Evolutionary conservation across 2,888 invertebrate species (phyloP), one percentile per base, ranked within the genome.

Genomic region (Prenolepis imparis): DNA sequence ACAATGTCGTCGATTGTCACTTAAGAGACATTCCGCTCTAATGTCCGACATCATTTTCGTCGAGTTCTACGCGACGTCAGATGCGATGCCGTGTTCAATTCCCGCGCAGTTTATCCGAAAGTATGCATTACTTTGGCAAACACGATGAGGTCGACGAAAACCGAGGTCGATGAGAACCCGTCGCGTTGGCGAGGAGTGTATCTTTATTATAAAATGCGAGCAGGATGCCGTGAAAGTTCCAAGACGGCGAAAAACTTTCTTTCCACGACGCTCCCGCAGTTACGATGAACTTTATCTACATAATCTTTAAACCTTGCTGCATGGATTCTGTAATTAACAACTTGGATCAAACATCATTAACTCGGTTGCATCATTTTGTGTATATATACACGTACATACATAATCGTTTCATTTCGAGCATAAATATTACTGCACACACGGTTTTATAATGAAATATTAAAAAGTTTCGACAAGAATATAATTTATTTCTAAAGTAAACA

Each of bases 1-100:
- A 52, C 39, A 67, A 68, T 41, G 21, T 68, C 28, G 39, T 77
- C 55, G 36, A 61, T 72, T 11, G 21, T 18, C 41, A 70, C 21
- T 57, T 15, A 24, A 32, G 44, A 77, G 59, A 72, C 70, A 32
- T 48, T 36, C 41, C 28, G 21, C 5, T 4, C 21, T 44, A 12
- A 21, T 12, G 68, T 55, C 57, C 41, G 77, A 78, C 41, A 28
- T 70, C 32, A 39, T 77, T 55, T 41, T 18, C 32, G 18, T 59
- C 36, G 59, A 78, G 81, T 81, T 85, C 55, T 84, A 85, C 86
- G 87, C 90, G 92, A 93, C 91, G 89, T 91, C 90, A 92, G 92
- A 93, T 93, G 94, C 92, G 93, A 93, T 91, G 90, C 85, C 87
- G 91, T 91, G 91, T 93, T 93, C 93, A 93, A 94, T 93, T 94